Conservation (phyloP, 1,140 invertebrate species). For the Neodiprion fabricii region DNA sequence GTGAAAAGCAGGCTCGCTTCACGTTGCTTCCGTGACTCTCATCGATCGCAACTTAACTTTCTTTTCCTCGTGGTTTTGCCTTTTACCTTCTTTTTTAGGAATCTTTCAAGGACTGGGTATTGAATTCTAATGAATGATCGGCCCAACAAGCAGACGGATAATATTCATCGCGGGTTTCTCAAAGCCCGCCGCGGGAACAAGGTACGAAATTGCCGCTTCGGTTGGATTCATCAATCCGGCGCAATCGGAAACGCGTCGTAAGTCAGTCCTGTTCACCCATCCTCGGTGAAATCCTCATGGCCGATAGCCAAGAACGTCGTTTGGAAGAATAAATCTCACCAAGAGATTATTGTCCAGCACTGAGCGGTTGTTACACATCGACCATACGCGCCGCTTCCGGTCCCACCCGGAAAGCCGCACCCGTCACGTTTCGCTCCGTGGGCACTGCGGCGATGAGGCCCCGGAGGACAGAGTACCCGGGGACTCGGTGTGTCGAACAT, state of each 20-base stretch:
- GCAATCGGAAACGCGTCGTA: no score
- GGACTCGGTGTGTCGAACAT: slow-evolving; percentile 19
- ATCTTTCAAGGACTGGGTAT: not conserved
- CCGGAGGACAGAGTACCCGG: slow-evolving; percentile 17
- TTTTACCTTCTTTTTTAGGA: slow-evolving; percentile 9
- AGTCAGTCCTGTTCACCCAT: no score
- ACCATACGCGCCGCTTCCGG: slow-evolving; percentile 39
- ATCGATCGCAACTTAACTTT: not conserved
- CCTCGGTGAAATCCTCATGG: no score
- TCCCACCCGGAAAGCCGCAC: slow-evolving; percentile 58
- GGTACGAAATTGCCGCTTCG: no score
- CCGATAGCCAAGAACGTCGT: no score
- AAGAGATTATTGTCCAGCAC: not conserved
- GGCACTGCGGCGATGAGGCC: slow-evolving; percentile 20
- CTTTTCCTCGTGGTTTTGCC: slow-evolving; percentile 13
- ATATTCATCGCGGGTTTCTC: no score
- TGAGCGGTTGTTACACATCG: slow-evolving; percentile 9
- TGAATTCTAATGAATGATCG: slow-evolving; percentile 7
- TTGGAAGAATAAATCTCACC: no score
- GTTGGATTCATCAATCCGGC: no score
- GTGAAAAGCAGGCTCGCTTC: no score
- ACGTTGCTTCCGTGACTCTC: slow-evolving; percentile 12
- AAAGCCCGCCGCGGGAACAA: no score
- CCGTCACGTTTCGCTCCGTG: slow-evolving; percentile 45
- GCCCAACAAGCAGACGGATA: not conserved